Conservation (phyloP, 2,888 invertebrate species). For the Alentia gelatinosa region DNA sequence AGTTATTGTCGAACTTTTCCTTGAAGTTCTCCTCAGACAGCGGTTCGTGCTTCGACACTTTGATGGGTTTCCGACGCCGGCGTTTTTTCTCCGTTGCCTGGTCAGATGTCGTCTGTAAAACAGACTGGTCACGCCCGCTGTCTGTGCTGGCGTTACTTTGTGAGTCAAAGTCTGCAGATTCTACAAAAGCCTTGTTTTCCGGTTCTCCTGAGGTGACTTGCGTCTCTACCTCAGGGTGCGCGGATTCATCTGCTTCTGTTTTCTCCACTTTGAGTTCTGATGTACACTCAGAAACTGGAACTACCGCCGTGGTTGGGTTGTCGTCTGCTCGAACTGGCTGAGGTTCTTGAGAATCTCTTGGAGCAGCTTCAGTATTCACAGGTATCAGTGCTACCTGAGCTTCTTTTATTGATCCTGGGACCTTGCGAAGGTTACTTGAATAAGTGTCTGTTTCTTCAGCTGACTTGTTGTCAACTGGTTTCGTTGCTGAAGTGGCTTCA, state of each 20-base stretch:
- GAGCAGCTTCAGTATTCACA: too few species aligned
- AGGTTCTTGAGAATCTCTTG: background rate
- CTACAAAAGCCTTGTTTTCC: background rate
- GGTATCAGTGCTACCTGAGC: too few species aligned
- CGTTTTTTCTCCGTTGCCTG: background rate
- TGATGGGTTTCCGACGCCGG: conserved; percentile 5
- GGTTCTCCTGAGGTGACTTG: background rate
- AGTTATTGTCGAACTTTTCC: conserved; percentile 12
- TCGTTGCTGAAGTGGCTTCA: too few species aligned
- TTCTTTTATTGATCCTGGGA: background rate
- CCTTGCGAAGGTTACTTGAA: background rate
- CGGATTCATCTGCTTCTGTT: background rate
- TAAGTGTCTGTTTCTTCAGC: background rate
- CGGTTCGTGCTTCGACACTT: background rate
- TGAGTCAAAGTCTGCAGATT: background rate
- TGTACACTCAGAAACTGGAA: background rate
- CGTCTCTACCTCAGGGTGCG: background rate
- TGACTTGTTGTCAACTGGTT: too few species aligned
- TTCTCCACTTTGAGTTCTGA: background rate
- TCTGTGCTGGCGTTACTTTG: conserved; percentile 5
- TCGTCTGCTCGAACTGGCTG: background rate
- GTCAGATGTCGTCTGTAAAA: background rate
- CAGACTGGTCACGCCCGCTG: background rate
- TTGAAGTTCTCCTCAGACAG: background rate
- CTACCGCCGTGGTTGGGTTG: background rate